These are phyloP conservation scores for Alcedo quadribrachys DNA, from an alignment of 2,797 vertebrate genomes.

Conservation along the genomic window DNA sequence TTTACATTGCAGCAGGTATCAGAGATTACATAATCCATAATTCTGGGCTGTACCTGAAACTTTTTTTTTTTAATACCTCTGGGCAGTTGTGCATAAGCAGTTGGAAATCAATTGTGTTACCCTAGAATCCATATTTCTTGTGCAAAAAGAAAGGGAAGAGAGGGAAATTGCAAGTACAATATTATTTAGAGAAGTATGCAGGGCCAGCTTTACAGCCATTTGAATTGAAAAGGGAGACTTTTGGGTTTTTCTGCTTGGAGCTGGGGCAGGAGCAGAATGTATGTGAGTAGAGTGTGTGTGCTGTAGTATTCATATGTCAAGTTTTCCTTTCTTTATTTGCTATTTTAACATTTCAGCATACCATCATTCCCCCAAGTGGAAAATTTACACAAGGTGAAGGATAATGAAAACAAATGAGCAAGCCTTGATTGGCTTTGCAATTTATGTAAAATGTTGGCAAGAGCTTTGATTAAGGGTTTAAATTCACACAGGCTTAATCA, in stretches of 20 bases:
- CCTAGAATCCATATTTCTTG: background rate
- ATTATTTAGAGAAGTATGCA: background rate
- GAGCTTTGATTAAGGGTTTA: constrained; percentile 51
- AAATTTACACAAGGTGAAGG: constrained; percentile 31
- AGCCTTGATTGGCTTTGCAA: constrained; percentile 61
- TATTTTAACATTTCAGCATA: constrained; percentile 43
- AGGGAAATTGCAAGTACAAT: background rate
- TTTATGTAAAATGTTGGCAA: constrained; percentile 53
- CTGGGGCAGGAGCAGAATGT: background rate
- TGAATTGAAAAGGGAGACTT: background rate
- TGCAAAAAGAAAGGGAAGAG: background rate
- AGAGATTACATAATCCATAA: background rate
- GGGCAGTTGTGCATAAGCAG: background rate
- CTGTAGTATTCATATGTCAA: background rate
- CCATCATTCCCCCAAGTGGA: constrained; percentile 23
- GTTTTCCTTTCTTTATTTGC: constrained; percentile 45
- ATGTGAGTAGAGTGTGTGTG: background rate
- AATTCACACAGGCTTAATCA: constrained; percentile 58
- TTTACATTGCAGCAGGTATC: background rate
- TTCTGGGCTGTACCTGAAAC: background rate
- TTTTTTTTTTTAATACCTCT: background rate
- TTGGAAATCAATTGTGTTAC: background rate
- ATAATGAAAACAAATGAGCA: constrained; percentile 45
- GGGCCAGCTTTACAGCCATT: background rate
- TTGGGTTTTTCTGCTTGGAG: background rate